phyloP scores from a whole-genome alignment of 2,113 vertebrate species.

The Gopherus flavomarginatus region DNA sequence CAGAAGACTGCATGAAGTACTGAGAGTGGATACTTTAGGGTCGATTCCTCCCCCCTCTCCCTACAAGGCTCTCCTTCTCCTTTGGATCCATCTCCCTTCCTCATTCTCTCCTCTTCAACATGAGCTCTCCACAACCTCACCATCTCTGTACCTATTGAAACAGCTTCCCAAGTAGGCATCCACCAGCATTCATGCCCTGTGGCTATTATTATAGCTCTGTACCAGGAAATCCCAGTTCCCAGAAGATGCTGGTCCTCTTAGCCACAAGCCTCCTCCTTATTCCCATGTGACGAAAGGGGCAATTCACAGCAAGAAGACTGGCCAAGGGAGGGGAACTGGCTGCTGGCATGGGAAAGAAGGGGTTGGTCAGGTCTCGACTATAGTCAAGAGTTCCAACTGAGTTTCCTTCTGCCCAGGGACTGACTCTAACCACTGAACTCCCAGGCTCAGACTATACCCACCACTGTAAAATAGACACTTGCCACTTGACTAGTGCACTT shows the following conservation, averaged over 20 bases:
- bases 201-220: not conserved
- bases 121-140: not conserved
- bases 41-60: not conserved
- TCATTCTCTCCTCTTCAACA: not conserved
- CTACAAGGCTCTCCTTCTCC: not conserved
- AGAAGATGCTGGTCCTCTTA: slow-evolving; percentile 22
- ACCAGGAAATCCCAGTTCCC: slow-evolving; percentile 31
- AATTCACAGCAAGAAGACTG: slow-evolving; percentile 63
- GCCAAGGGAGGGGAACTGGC: not conserved
- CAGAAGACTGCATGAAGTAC: not conserved
- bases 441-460: not conserved
- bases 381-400: not conserved
- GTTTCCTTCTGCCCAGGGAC: not conserved
- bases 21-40: not conserved
- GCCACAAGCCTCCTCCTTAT: slow-evolving; percentile 13
- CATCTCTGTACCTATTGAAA: not conserved
- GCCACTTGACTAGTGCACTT: not conserved
- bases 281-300: slow-evolving; percentile 63
- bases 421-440: not conserved
- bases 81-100: not conserved
- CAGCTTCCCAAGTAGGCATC: not conserved
- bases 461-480: not conserved
- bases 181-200: not conserved
- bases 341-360: slow-evolving; percentile 8
- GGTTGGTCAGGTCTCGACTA: not conserved